phyloP scores from a whole-genome alignment of 2,113 vertebrate species.

The Engystomops pustulosus region DNA sequence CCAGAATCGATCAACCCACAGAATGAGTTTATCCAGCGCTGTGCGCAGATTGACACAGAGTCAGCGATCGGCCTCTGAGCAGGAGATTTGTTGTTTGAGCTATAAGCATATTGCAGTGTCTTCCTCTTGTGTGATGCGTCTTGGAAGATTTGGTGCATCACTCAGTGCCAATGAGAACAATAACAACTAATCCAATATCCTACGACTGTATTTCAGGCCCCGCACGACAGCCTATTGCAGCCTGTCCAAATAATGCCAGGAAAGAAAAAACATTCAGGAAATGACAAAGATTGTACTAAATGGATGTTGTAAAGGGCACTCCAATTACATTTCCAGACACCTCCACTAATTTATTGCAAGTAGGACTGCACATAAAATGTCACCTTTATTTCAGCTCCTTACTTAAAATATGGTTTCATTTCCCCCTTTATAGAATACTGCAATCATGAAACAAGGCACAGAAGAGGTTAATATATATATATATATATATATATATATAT shows the following conservation, averaged over 20 bases:
- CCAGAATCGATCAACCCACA: slow-evolving; percentile 36
- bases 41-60: slow-evolving; percentile 24
- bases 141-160: slow-evolving; percentile 24
- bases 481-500: too few species aligned
- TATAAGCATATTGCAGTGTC: slow-evolving; percentile 7
- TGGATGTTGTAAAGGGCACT: slow-evolving; percentile 25
- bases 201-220: slow-evolving; percentile 31
- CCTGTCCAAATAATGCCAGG: slow-evolving; percentile 29
- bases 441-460: not conserved
- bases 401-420: not conserved
- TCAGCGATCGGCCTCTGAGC: slow-evolving; percentile 31
- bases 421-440: not conserved
- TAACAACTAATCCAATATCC: slow-evolving; percentile 36
- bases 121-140: slow-evolving; percentile 10
- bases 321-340: slow-evolving; percentile 36
- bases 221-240: not conserved
- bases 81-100: slow-evolving; percentile 23
- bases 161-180: slow-evolving; percentile 47
- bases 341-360: slow-evolving; percentile 10
- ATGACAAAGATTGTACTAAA: slow-evolving; percentile 24
- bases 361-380: not conserved
- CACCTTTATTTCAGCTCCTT: not conserved
- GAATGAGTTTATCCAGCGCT: slow-evolving; percentile 44
- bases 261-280: slow-evolving; percentile 36
- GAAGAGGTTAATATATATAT: too few species aligned